Base-by-base conservation (phyloP, 2,797 vertebrate genomes). In the Ctenosaura bakeri region DNA sequence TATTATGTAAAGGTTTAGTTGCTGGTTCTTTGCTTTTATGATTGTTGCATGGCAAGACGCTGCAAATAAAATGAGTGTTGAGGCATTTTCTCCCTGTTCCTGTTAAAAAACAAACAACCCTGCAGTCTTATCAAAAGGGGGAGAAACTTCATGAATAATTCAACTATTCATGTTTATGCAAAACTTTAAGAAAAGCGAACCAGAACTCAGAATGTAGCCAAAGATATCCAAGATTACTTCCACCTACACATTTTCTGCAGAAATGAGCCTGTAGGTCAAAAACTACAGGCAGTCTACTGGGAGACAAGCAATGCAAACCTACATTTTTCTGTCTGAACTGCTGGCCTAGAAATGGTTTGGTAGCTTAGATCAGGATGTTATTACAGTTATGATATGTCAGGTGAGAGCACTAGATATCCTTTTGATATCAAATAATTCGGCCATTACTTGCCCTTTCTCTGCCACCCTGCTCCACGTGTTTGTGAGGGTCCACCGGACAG, bases 131-230 rank as follows among this genome's bases (percentile, higher is more conserved):
- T 32, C 50, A 54, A n/a, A 38, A 78, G 24, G 82, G 29, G 8
- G 50, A 52, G 76, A 54, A n/a, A 32, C 50, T 85, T 90, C 8
- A 42, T 88, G 82, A 92, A 83, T 81, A 90, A 91, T 92, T 89
- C 86, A 79, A 10, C 77, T 81, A 20, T 12, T 50, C 83, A 38
- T 77, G 22, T 92, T 93, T 85, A 76, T 22, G 76, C 2, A 62
- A 86, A 92, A 93, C 59, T 56, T 77, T 81, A n/a, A 83, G 80
- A 46, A 29, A 80, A 82, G 74, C 8, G 13, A 78, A 78, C 85
- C 79, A n/a, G 52, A 91, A 83, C 73, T 83, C 50, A 46, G 73
- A 83, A 56, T 3, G 29, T 46, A 78, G 18, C 32, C 78, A 83
- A 46, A 89, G 2, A 2, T n/a, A 89, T 88, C 32, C 71, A 88